Base-by-base conservation (phyloP, 37 sponge, comb jelly and placozoan genomes). In the Oscarella lobularis region DNA sequence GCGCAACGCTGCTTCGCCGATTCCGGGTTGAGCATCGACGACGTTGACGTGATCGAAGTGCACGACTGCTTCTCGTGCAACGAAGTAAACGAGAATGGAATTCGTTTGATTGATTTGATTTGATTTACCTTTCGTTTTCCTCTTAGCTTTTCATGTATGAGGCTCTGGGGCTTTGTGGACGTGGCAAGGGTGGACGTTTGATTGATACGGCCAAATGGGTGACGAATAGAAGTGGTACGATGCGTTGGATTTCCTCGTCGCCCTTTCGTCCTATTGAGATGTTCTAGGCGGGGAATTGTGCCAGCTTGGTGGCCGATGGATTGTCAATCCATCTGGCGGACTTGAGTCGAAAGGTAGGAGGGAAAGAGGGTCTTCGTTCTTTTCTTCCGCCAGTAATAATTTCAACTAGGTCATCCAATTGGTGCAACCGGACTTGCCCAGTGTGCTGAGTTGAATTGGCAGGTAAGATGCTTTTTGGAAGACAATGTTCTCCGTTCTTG, bases 381-480 rank as follows among this genome's bases (percentile, higher is more conserved):
- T n/a, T n/a, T n/a, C n/a, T n/a, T n/a, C n/a, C n/a, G n/a, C n/a
- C n/a, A n/a, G n/a, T n/a, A 48, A 48, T 68, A 4, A 68, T 68
- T 5, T 68, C 31, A 29, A 34, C 2, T 27, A 87, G 84, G 88
- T 29, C 88, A 88, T 81, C 88, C 88, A 2, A 84, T 88, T 79
- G 89, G 89, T 39, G 86, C 86, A 31, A 89, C 83, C 34, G 89
- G 89, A 3, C 67, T 89, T 31, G 89, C 78, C 2, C 89, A 89
- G 67, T 89, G 89, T 82, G 89, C 89, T 66, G 89, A 89, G 73
- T 31, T 89, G 0, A 78, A 81, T 66, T 89, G 89, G 89, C 89
- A 89, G 84, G 87, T 87, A 79, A 36, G 66, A 48, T 48, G 60
- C 60, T 48, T 48, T 48, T 48, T 9, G 60, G 60, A 48, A 27